Conservation (phyloP, 2,113 vertebrate genomes). For the Bufo bufo region DNA sequence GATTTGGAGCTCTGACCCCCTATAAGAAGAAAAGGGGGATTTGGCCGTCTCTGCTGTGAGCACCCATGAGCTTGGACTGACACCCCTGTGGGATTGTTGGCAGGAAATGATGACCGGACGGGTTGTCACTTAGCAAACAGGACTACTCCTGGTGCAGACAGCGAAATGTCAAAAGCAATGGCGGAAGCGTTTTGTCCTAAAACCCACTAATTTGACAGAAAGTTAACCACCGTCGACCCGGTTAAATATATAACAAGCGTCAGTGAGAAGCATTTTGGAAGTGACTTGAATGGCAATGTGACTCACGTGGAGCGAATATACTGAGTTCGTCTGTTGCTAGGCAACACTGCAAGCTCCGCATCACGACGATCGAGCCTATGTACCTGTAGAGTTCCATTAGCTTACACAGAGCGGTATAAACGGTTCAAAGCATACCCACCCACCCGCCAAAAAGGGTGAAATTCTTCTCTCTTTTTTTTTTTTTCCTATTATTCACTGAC, state of each 20-base stretch:
- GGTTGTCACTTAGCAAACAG: too few species aligned
- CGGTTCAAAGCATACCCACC: neutral
- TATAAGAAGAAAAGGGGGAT: too few species aligned
- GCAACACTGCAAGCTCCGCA: conserved; percentile 10
- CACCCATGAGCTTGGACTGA: too few species aligned
- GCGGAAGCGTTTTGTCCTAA: neutral
- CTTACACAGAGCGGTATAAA: neutral
- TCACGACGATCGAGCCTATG: neutral
- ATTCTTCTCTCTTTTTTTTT: neutral
- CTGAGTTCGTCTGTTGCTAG: conserved; percentile 47
- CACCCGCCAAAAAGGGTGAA: neutral
- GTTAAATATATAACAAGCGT: neutral
- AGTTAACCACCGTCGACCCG: neutral
- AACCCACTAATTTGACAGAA: neutral
- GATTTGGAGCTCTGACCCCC: too few species aligned
- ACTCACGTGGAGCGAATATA: conserved; percentile 14
- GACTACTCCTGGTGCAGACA: too few species aligned
- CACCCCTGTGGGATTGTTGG: too few species aligned
- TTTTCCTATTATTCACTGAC: neutral
- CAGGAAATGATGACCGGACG: too few species aligned
- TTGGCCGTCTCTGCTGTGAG: too few species aligned
- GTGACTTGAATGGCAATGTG: conserved; percentile 46
- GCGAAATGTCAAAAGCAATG: neutral
- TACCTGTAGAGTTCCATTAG: conserved; percentile 45
- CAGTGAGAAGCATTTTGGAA: conserved; percentile 20